Percentiles rank a stretch among this genome's conserved stretches.
These are phyloP conservation scores for Myrmophylax atrothorax DNA, from an alignment of 2,113 vertebrate genomes.

Conservation along the genomic window DNA sequence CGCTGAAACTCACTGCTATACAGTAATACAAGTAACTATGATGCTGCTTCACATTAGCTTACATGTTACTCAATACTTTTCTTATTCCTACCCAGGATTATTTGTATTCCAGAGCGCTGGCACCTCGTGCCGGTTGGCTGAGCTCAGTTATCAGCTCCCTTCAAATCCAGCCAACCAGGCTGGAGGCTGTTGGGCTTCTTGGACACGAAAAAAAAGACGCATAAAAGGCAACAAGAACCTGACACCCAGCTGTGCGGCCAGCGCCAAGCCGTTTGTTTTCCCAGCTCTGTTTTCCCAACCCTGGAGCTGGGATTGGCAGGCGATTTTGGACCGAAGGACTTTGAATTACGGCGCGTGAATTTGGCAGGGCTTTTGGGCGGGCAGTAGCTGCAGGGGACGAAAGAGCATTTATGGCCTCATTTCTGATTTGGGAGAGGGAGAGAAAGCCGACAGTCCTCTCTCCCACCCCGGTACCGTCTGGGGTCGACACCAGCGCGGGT, in stretches of 20 bases:
- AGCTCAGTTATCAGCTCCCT: conserved; percentile 54
- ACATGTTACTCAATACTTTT: background rate
- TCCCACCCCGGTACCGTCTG: background rate
- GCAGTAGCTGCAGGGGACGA: background rate
- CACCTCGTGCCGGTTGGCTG: conserved; percentile 36
- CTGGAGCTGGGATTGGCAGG: conserved; percentile 15
- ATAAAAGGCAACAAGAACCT: conserved; percentile 33
- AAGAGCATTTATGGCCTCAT: background rate
- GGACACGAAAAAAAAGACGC: background rate
- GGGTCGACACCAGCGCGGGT: accelerated
- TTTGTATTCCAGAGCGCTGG: background rate
- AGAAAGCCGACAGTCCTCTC: accelerated
- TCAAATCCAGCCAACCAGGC: conserved; percentile 70
- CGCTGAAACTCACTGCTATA: background rate
- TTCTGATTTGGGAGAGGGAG: accelerated
- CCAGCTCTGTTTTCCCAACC: background rate
- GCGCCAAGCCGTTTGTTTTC: background rate
- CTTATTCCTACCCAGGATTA: background rate
- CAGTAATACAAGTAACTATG: background rate
- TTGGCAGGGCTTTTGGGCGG: background rate
- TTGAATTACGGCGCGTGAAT: background rate
- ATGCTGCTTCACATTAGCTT: background rate
- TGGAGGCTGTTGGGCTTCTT: conserved; percentile 7
- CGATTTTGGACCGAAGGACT: background rate
- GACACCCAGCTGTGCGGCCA: background rate